Conservation (phyloP, 1,140 invertebrate species). For the Achroia grisella region DNA sequence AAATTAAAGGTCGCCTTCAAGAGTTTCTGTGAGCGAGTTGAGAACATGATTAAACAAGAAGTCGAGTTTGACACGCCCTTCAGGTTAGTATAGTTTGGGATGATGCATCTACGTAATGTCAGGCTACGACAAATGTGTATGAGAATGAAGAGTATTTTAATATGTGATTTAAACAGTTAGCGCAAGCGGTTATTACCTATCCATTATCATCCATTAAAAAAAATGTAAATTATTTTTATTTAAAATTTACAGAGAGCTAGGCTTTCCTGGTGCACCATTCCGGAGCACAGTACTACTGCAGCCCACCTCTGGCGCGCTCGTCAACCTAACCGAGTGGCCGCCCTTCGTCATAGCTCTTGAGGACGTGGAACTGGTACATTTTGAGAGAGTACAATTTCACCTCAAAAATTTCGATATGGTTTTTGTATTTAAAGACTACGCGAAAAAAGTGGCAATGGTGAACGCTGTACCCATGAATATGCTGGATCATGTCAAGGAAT, state of each 20-base stretch:
- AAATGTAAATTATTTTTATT: no score
- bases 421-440: constrained; percentile 99
- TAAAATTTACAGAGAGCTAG: constrained; percentile 86
- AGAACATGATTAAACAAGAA: constrained; percentile 95
- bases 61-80: constrained; percentile 99
- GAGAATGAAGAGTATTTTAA: no score
- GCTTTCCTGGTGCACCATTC: constrained; percentile 98
- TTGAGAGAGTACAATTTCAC: constrained; percentile 98
- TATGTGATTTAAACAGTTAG: no score
- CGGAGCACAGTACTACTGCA: constrained; percentile 96
- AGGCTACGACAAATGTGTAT: no score
- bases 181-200: no score
- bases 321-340: constrained; percentile 99
- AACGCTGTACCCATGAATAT: constrained; percentile 99
- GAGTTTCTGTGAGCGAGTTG: constrained; percentile 98
- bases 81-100: constrained; percentile 45
- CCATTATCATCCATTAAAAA: no score
- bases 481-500: constrained; percentile 99
- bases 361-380: constrained; percentile 98
- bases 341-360: constrained; percentile 98
- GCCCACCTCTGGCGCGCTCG: constrained; percentile 96
- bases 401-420: constrained; percentile 99
- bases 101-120: no score
- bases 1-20: constrained; percentile 98
- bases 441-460: constrained; percentile 94